A percentile compares a stretch with the other conserved stretches of the same genome.
phyloP scores from a whole-genome alignment of 1,140 invertebrate genomes.

The Holcopasites calliopsidis region DNA sequence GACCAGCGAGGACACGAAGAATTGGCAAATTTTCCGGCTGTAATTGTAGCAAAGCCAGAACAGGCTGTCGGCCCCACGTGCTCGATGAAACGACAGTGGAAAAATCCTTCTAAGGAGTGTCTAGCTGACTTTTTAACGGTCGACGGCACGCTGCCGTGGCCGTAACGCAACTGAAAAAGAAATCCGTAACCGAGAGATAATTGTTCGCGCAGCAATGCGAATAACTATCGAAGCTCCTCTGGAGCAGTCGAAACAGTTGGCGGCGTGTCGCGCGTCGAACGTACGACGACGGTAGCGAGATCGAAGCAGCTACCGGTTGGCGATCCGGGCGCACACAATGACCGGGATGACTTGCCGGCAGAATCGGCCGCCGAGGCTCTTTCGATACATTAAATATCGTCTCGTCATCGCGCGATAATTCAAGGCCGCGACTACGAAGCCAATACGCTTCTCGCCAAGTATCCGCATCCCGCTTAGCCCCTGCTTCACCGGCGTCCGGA shows the following conservation, averaged over 20 bases:
- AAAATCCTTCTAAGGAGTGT: slow-evolving; percentile 53
- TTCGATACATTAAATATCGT: slow-evolving; percentile 60
- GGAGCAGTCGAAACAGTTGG: not conserved
- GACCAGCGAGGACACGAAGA: not conserved
- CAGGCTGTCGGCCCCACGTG: slow-evolving; percentile 14
- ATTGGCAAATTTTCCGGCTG: slow-evolving; percentile 9
- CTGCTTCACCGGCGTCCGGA: not conserved
- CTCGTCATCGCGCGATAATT: slow-evolving; percentile 59
- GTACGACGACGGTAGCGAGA: slow-evolving; percentile 23
- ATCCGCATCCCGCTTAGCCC: slow-evolving; percentile 56
- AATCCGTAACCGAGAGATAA: slow-evolving; percentile 50
- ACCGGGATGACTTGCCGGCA: slow-evolving; percentile 56
- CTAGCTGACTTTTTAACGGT: slow-evolving; percentile 55
- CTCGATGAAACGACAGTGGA: slow-evolving; percentile 46
- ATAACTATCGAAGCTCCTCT: slow-evolving; percentile 49
- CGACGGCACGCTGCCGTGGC: slow-evolving; percentile 42
- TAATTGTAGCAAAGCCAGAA: slow-evolving; percentile 31
- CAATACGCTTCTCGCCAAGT: slow-evolving; percentile 46
- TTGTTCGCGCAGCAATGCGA: slow-evolving; percentile 58
- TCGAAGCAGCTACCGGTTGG: slow-evolving; percentile 48
- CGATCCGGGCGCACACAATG: slow-evolving; percentile 55
- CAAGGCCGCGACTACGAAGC: slow-evolving; percentile 59
- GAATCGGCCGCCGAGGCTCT: slow-evolving; percentile 55
- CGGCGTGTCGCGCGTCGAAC: slow-evolving; percentile 8
- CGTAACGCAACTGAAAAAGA: slow-evolving; percentile 51